These are phyloP conservation scores for Bellardia bayeri DNA, from an alignment of 2,888 invertebrate species.

Conservation along the genomic window DNA sequence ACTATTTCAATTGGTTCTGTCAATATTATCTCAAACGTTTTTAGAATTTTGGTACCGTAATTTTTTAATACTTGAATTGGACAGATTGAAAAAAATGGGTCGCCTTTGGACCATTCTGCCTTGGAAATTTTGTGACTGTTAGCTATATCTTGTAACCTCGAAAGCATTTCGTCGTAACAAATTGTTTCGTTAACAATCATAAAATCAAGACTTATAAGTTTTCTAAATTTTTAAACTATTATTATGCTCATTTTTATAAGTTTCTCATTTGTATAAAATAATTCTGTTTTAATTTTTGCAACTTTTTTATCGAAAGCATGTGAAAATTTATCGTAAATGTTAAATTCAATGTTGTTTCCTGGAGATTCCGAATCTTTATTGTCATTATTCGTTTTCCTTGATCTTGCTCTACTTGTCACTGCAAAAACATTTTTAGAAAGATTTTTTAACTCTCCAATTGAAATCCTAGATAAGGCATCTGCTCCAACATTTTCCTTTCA, in stretches of 20 bases:
- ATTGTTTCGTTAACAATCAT: neutral
- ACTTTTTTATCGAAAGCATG: neutral
- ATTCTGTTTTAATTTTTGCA: slow-evolving; percentile 11
- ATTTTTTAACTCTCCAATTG: neutral
- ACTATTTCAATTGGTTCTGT: slow-evolving; percentile 32
- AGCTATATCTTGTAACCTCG: slow-evolving; percentile 7
- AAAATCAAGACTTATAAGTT: neutral
- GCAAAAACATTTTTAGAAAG: neutral
- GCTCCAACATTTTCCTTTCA: slow-evolving; percentile 14
- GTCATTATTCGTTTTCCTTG: neutral
- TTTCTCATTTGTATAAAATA: neutral
- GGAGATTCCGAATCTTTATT: neutral
- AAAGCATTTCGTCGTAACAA: neutral
- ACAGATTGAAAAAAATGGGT: slow-evolving; percentile 1
- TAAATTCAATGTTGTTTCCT: neutral
- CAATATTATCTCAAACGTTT: slow-evolving; percentile 38
- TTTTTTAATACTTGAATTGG: neutral
- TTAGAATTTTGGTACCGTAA: neutral
- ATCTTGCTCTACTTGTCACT: neutral
- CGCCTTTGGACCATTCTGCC: neutral
- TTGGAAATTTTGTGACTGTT: slow-evolving; percentile 9
- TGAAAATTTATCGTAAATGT: slow-evolving; percentile 13
- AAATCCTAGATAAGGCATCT: neutral
- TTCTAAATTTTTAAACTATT: neutral
- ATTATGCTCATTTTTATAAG: neutral